A percentile compares a stretch with the other conserved stretches of the same genome.
Evolutionary conservation across 2,888 invertebrate genomes (phyloP).

Genomic region (Agrenia bidenticulata): DNA sequence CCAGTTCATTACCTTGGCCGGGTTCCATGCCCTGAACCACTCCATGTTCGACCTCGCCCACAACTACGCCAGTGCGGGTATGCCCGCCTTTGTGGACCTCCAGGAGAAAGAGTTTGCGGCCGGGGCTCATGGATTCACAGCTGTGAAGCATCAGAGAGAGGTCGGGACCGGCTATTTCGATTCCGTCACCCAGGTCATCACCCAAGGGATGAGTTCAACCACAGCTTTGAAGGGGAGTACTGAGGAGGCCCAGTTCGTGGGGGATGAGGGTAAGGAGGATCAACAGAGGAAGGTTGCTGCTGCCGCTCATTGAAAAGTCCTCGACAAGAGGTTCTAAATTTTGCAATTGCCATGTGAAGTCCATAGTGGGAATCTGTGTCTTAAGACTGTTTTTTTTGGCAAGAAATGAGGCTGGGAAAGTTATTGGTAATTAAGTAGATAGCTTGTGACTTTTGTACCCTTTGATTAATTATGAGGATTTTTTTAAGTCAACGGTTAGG

Average conservation of each 20-base stretch:
- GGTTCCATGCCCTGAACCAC: constrained; percentile 56
- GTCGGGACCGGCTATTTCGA: constrained; percentile 58
- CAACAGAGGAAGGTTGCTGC: constrained; percentile 5
- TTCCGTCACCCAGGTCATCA: constrained; percentile 54
- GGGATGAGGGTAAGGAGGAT: background rate
- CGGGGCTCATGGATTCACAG: constrained; percentile 55
- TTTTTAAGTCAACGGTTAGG: too few species aligned
- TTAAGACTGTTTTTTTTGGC: too few species aligned
- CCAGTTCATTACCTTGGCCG: constrained; percentile 57
- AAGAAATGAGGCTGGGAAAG: too few species aligned
- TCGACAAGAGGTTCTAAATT: too few species aligned
- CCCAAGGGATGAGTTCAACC: constrained; percentile 53
- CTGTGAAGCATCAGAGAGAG: constrained; percentile 57
- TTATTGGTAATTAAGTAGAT: too few species aligned
- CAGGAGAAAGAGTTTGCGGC: constrained; percentile 56
- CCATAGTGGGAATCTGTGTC: too few species aligned
- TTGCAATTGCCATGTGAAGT: too few species aligned
- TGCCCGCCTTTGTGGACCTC: constrained; percentile 56
- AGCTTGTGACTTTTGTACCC: too few species aligned
- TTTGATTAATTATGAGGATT: too few species aligned
- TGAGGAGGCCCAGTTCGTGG: constrained; percentile 56
- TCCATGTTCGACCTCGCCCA: constrained; percentile 56
- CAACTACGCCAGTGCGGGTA: constrained; percentile 54
- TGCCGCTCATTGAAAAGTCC: constrained; percentile 22
- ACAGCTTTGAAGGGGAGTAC: constrained; percentile 55